phyloP scores from a whole-genome alignment of 1,140 invertebrate species.

The Hylyphantes graminicola region DNA sequence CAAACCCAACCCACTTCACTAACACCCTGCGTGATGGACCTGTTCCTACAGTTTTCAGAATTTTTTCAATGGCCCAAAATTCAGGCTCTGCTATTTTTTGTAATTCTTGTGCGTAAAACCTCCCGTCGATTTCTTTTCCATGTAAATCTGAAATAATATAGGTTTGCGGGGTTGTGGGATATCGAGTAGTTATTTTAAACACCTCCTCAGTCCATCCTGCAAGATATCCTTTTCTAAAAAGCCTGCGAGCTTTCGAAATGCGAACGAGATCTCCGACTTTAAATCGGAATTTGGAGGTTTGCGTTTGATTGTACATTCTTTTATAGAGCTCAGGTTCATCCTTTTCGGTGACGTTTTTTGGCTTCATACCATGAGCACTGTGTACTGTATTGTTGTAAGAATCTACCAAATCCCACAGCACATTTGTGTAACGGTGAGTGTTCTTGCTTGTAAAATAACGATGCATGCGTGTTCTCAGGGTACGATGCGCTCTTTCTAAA shows the following conservation, averaged over 20 bases:
- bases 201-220: not conserved
- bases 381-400: not conserved
- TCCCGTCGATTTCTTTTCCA: not conserved
- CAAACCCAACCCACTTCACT: constrained; percentile 31
- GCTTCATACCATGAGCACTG: not conserved
- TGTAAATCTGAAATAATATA: not conserved
- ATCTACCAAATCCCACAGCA: not conserved
- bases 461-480: not conserved
- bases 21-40: not conserved
- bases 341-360: not conserved
- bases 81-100: not conserved
- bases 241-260: constrained; percentile 5
- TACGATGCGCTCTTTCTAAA: constrained; percentile 5
- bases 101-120: not conserved
- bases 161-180: not conserved
- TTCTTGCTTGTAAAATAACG: not conserved
- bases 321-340: not conserved
- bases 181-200: not conserved
- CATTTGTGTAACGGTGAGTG: constrained; percentile 12
- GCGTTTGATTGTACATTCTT: not conserved
- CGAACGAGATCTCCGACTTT: not conserved
- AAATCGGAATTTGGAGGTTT: not conserved
- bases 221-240: constrained; percentile 3
- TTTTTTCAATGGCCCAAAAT: constrained; percentile 15
- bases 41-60: not conserved